Evolutionary conservation across 2,113 vertebrate genomes (phyloP), one percentile per base, ranked within the genome.

Genomic region (Tautogolabrus adspersus): DNA sequence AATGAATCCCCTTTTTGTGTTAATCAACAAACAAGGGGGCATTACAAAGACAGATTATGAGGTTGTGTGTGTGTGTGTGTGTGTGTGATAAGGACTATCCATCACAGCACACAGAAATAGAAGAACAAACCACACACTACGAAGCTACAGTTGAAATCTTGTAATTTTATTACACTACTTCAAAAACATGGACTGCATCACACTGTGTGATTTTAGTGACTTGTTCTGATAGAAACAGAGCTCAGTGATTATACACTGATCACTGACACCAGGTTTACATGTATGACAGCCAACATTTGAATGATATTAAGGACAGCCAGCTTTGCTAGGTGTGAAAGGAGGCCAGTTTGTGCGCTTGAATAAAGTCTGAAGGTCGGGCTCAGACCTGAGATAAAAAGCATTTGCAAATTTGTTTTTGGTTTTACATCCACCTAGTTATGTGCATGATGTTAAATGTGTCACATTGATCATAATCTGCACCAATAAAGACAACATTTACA

Each of bases 141-240:
- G 10, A 66, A 55, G 8, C 47, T 62, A 64, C 46, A 87, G 75
- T 60, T 75, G 2, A 83, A 87, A 79, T 70, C 2, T 19, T 72
- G 70, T 63, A 5, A 67, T 68, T 88, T 90, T 85, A 89, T 89
- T 92, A 87, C 81, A 75, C 64, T 81, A 91, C 86, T 89, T 66
- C 71, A 83, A 87, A 87, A 72, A 75, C 72, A 79, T 26, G 18
- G 51, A 77, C n/a, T 72, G 52, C 71, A 72, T 21, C n/a, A 75
- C 51, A 72, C 49, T 23, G 23, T 47, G 19, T 38, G 23, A 58
- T 49, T 62, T 62, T 30, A 26, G 42, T 22, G 9, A 56, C 1
- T 42, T 42, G 65, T 57, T 57, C 52, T 11, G 66, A 76, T 54
- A 71, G 23, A 59, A 3, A 77, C 40, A 40, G 16, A 42, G 58